Conservation (phyloP, 2,797 vertebrate genomes). For the Galago senegalensis region DNA sequence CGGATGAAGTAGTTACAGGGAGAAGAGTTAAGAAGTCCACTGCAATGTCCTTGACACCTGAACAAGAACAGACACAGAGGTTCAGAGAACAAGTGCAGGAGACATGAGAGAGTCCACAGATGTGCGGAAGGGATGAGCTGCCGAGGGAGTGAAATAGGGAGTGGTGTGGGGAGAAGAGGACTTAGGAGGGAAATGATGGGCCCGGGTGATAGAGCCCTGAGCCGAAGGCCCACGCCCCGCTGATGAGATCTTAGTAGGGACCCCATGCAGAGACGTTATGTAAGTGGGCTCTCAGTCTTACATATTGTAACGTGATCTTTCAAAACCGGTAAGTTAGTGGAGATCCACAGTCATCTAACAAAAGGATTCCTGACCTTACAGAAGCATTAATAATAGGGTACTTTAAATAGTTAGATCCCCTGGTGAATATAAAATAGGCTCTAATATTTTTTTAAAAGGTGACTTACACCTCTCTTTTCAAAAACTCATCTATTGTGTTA, state of each 20-base stretch:
- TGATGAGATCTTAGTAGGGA: neutral
- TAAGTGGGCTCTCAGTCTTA: neutral
- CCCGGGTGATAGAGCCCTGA: neutral
- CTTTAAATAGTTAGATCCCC: slow-evolving; percentile 77
- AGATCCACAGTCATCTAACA: slow-evolving; percentile 26
- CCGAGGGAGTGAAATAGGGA: neutral
- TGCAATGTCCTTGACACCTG: neutral
- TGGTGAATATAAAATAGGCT: slow-evolving; percentile 75
- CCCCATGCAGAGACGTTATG: neutral
- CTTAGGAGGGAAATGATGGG: neutral
- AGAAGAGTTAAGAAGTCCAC: neutral
- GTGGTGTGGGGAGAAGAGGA: neutral
- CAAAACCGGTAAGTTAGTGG: slow-evolving; percentile 68
- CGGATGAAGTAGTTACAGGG: neutral
- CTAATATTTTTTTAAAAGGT: slow-evolving; percentile 78
- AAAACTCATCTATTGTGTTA: slow-evolving; percentile 74
- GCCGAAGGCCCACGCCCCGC: neutral
- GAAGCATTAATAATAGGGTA: slow-evolving; percentile 73
- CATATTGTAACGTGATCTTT: slow-evolving; percentile 11
- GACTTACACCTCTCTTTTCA: slow-evolving; percentile 81
- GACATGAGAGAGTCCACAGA: neutral
- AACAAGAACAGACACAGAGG: neutral
- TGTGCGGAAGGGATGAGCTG: neutral
- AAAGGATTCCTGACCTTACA: slow-evolving; percentile 58
- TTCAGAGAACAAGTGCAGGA: neutral